Percentiles rank a stretch among this genome's conserved stretches.
Evolutionary conservation across 2,797 vertebrate genomes (phyloP).

Genomic region (Dicrostonyx torquatus): DNA sequence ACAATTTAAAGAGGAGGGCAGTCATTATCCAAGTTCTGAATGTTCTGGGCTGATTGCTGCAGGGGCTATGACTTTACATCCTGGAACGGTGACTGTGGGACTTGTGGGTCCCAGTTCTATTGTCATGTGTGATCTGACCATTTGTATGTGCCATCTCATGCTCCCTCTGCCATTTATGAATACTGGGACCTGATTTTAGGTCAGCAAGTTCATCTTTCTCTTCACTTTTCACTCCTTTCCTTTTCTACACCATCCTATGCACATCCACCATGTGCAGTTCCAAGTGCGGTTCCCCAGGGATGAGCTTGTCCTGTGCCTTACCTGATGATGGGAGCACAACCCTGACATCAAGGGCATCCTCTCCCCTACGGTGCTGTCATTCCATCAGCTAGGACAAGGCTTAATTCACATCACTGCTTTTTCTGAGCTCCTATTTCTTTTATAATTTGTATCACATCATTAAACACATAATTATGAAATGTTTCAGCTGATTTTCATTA

Average conservation of each 20-base stretch:
- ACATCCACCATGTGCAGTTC: neutral
- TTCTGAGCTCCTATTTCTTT: conserved; percentile 24
- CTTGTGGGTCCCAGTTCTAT: neutral
- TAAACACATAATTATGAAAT: conserved; percentile 64
- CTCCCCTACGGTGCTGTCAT: neutral
- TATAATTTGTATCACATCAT: conserved; percentile 54
- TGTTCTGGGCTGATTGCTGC: neutral
- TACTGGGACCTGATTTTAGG: neutral
- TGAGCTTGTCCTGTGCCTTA: neutral
- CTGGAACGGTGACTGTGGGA: neutral
- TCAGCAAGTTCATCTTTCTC: neutral
- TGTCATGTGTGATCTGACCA: neutral
- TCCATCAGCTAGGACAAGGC: neutral
- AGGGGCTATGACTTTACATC: neutral
- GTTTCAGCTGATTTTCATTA: conserved; percentile 68
- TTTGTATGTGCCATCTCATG: neutral
- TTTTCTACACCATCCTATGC: neutral
- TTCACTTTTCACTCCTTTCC: neutral
- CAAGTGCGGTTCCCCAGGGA: neutral
- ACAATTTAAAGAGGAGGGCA: neutral
- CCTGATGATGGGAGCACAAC: neutral
- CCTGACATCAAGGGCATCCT: neutral
- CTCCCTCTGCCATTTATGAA: neutral
- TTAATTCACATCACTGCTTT: conserved; percentile 50
- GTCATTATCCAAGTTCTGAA: neutral